phyloP scores from a whole-genome alignment of 2,888 invertebrate genomes.

The Sclerodermus sp. region DNA sequence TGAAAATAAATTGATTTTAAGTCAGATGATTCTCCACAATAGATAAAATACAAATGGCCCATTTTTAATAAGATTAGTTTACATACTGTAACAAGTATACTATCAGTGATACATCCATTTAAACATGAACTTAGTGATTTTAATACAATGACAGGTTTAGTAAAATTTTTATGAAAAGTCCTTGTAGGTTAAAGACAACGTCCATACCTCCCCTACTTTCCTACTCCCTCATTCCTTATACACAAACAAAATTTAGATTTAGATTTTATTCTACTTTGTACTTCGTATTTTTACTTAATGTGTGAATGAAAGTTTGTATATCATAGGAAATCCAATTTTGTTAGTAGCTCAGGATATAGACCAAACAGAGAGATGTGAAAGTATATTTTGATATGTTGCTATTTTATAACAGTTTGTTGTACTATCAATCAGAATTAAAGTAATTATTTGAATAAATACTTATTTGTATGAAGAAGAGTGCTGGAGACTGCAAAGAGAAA shows the following conservation, averaged over 20 bases:
- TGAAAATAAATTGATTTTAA: too few species aligned
- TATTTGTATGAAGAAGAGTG: slow-evolving; percentile 25
- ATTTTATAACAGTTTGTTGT: slow-evolving; percentile 40
- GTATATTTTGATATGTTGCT: slow-evolving; percentile 53
- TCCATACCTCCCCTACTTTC: too few species aligned
- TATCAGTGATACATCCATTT: too few species aligned
- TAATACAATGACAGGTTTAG: too few species aligned
- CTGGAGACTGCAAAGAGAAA: slow-evolving; percentile 23
- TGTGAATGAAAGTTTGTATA: slow-evolving; percentile 21
- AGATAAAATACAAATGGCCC: too few species aligned
- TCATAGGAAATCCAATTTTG: slow-evolving; percentile 35
- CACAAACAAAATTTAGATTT: slow-evolving; percentile 19
- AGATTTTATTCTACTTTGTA: slow-evolving; percentile 34
- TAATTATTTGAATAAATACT: slow-evolving; percentile 11
- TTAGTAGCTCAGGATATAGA: slow-evolving; percentile 47
- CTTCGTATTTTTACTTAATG: slow-evolving; percentile 37
- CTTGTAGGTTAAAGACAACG: too few species aligned
- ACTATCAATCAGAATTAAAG: slow-evolving; percentile 26
- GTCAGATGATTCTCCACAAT: too few species aligned
- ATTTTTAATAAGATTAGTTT: too few species aligned
- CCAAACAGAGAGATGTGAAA: slow-evolving; percentile 45
- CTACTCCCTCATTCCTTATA: too few species aligned
- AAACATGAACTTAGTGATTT: too few species aligned
- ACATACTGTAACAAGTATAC: too few species aligned
- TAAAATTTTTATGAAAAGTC: too few species aligned